Base-by-base conservation (phyloP, 2,113 vertebrate genomes). In the Notiomystis cincta region DNA sequence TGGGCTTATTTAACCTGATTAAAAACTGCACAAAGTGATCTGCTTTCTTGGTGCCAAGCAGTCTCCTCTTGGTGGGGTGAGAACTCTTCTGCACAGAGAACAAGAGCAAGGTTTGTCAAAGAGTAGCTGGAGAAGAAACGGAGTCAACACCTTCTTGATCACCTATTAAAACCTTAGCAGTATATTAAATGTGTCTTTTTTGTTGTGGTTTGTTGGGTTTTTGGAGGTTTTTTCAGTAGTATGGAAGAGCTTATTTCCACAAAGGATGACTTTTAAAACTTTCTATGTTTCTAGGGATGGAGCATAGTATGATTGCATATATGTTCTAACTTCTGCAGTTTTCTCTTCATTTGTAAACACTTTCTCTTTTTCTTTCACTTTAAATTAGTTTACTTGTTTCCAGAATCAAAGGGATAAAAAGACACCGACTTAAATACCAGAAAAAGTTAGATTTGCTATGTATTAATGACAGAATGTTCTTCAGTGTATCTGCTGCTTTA, bases 1-100 rank as follows among this genome's bases (percentile, higher is more conserved):
- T 98, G 93, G 57, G 28, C 67, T 98, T 99, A 73, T 99, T 99
- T 85, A 93, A 97, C 67, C 28, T 94, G 19, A 21, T 8, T 48
- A 44, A 85, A 33, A 98, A 99, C 58, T 98, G 98, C 54, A 98
- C 97, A 66, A 99, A 99, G 94, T 99, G 98, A 98, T 70, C 47
- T 13, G 20, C 78, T 19, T 81, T 61, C 60, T 6, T 47, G 13
- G 33, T 69, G 47, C 65, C 62, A 82, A 31, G 84, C 45, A 53
- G 21, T 7, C 66, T 71, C 62, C 92, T 87, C 28, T 28, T 47
- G 65, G 18, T 84, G 81, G 89, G 45, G 47, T 38, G 37, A 17
- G 30, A 90, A 84, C 93, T 94, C 81, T 84, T 88, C 80, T 48
- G 78, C 89, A 64, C 67, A 62, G 53, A 64, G 76, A 95, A 58